Percentiles rank a stretch among this genome's conserved stretches.
phyloP scores from a whole-genome alignment of 2,888 invertebrate genomes.

The Eristalis tenax region DNA sequence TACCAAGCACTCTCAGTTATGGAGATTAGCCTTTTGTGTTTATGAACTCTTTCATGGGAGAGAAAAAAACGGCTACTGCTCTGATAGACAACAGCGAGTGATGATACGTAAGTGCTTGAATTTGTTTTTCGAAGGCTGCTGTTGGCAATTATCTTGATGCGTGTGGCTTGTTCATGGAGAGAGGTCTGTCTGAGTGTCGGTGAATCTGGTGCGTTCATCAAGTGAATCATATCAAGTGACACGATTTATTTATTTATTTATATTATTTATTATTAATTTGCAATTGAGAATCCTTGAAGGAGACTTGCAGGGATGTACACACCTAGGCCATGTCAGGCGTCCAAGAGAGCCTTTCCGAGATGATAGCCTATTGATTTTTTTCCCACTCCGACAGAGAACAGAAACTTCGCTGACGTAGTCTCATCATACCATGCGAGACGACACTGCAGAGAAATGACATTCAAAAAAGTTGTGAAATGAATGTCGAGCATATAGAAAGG shows the following conservation, averaged over 20 bases:
- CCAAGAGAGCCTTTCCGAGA: background rate
- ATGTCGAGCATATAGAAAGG: constrained; percentile 30
- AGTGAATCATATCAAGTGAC: too few species aligned
- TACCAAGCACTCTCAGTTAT: background rate
- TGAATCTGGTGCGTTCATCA: too few species aligned
- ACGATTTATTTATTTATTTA: too few species aligned
- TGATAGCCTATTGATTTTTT: constrained; percentile 41
- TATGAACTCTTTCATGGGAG: background rate
- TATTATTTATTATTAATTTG: too few species aligned
- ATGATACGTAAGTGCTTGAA: background rate
- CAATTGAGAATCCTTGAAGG: too few species aligned
- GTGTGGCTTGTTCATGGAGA: background rate
- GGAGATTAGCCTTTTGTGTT: background rate
- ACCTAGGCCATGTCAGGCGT: background rate
- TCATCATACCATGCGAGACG: background rate
- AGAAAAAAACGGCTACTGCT: background rate
- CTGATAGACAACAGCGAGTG: constrained; percentile 4
- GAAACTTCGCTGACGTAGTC: constrained; percentile 17
- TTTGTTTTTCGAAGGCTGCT: constrained; percentile 4
- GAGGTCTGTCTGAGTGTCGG: too few species aligned
- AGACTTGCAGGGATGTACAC: too few species aligned
- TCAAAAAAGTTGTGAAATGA: background rate
- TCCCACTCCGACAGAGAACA: constrained; percentile 3
- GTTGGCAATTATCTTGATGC: background rate
- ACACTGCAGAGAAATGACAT: constrained; percentile 4